These are phyloP conservation scores for Drosophila biarmipes DNA, from an alignment of 1,140 invertebrate species.

Conservation along the genomic window DNA sequence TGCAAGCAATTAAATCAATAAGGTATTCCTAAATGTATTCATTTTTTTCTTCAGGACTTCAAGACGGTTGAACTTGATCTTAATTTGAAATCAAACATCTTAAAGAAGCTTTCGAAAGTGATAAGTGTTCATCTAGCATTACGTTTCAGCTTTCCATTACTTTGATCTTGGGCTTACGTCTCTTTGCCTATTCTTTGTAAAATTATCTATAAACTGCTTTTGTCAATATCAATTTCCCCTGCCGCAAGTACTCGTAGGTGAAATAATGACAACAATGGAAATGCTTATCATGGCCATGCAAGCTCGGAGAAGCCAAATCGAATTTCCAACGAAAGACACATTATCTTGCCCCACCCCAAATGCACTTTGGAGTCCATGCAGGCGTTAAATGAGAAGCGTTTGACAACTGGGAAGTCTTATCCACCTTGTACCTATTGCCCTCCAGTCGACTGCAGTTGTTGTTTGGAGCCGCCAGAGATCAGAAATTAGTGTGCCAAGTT, in stretches of 20 bases:
- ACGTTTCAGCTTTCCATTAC: background rate
- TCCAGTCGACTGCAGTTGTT: constrained; percentile 5
- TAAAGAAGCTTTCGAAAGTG: too few relatives aligned
- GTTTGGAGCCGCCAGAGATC: constrained; percentile 53
- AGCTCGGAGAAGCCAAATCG: constrained; percentile 27
- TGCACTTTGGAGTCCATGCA: constrained; percentile 52
- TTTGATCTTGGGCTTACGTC: background rate
- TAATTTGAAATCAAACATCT: background rate
- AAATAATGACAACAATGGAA: constrained; percentile 43
- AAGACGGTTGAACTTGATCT: background rate
- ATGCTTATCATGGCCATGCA: constrained; percentile 41
- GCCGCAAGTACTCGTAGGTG: constrained; percentile 23
- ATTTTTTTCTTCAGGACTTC: too few relatives aligned
- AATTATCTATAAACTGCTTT: constrained; percentile 29
- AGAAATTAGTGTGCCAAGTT: constrained; percentile 76
- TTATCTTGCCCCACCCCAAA: constrained; percentile 4
- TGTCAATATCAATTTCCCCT: constrained; percentile 36
- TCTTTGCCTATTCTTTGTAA: constrained; percentile 13
- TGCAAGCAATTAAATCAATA: background rate
- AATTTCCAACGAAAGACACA: constrained; percentile 18
- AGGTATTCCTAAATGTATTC: too few relatives aligned
- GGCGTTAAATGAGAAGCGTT: constrained; percentile 77
- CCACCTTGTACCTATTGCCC: constrained; percentile 3
- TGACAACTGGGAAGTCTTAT: constrained; percentile 40
- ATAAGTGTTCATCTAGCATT: background rate